Conservation (phyloP, 2,113 vertebrate species). For the Lathamus discolor region DNA sequence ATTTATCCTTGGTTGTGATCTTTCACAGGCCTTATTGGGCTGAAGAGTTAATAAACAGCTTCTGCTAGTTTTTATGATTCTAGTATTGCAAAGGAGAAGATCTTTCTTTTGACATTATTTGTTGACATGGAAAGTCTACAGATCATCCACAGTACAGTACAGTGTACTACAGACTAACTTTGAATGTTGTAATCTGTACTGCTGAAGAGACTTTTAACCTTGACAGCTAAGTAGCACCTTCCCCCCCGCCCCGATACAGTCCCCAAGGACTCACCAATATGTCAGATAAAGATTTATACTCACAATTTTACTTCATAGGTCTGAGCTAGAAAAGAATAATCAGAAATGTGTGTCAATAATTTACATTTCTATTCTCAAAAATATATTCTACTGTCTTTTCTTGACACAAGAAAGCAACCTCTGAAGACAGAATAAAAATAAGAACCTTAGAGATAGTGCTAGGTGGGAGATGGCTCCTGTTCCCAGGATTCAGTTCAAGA, state of each 20-base stretch:
- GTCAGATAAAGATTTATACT: conserved; percentile 7
- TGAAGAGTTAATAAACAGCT: not conserved
- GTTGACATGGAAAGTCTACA: not conserved
- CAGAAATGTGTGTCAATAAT: not conserved
- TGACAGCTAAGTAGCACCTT: not conserved
- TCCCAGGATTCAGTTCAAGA: not conserved
- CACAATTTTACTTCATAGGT: conserved; percentile 33
- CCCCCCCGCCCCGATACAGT: not conserved
- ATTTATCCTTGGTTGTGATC: not conserved
- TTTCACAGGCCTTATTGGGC: not conserved
- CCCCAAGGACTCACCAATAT: not conserved
- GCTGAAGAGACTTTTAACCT: not conserved
- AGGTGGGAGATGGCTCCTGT: not conserved
- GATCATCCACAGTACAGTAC: not conserved
- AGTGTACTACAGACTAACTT: not conserved
- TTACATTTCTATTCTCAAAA: not conserved
- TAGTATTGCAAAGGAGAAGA: not conserved
- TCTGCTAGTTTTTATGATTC: not conserved
- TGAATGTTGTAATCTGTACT: not conserved
- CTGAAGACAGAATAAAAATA: not conserved
- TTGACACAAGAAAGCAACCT: not conserved
- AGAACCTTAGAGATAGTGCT: not conserved
- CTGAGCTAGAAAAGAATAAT: conserved; percentile 39
- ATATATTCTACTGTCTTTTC: not conserved
- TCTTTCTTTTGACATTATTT: not conserved